Base-by-base conservation (phyloP, 1,140 invertebrate species). In the Xylocopa sonorina region DNA sequence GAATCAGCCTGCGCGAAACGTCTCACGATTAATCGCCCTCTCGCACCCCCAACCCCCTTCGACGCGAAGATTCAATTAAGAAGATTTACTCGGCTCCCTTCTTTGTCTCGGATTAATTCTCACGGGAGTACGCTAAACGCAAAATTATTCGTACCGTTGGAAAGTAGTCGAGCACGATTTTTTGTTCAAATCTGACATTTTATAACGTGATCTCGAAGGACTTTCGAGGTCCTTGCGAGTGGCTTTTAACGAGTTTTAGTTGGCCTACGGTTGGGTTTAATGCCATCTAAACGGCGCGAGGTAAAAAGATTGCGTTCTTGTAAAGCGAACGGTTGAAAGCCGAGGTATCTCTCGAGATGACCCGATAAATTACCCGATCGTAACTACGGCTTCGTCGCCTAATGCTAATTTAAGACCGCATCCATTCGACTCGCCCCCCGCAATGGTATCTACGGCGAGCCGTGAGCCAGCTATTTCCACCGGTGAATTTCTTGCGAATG, bases 401-500 rank as follows among this genome's bases (percentile, higher is more conserved):
- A 90, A 90, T 87, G 81, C 83, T 88, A 83, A 90, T 90, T 89
- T 89, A 89, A 86, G 83, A 78, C 62, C 77, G 77, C 71, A 75
- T 80, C 86, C 75, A 85, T 86, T 80, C 83, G 84, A 24, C 27
- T 32, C 2, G 14, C 32, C 62, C 64, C 57, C 51, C 51, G 88
- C 90, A 89, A 88, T 88, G 86, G 87, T 90, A 91, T 90, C 88
- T 89, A 90, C 82, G 86, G 86, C 83, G 29, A 81, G 72, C 64
- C 80, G 64, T 72, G 76, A 66, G 55, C 46, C 66, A 76, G 76
- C 55, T 84, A 77, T 81, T 57, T 75, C 66, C 71, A 46, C 62
- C 41, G 62, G n/a, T 48, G 74, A 63, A 74, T 85, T 62, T 43
- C 53, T 41, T 12, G 60, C 21, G 29, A 53, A 75, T 62, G 34